Evolutionary conservation across 2,888 invertebrate genomes (phyloP).

Genomic region (Lithosia quadra): DNA sequence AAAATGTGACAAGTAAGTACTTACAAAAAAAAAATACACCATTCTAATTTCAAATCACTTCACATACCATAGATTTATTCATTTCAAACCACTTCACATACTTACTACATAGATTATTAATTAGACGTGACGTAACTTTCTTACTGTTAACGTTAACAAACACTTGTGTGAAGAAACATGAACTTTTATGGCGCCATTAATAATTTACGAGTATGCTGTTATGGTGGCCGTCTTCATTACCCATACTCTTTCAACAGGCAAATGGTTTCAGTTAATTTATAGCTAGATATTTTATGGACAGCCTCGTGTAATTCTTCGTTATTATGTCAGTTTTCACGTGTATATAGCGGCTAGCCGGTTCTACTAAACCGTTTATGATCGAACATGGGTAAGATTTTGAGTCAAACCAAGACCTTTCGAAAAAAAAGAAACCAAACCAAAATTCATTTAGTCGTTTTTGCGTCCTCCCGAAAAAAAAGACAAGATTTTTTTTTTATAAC

Average conservation of each 20-base stretch:
- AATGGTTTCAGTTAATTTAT: slow-evolving; percentile 25
- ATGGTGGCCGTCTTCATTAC: slow-evolving; percentile 54
- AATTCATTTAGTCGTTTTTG: too few relatives aligned
- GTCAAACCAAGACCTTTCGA: too few relatives aligned
- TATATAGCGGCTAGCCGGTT: too few relatives aligned
- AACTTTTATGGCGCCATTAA: slow-evolving; percentile 65
- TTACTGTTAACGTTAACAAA: slow-evolving; percentile 58
- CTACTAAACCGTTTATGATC: too few relatives aligned
- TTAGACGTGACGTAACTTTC: slow-evolving; percentile 52
- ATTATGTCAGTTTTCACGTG: not conserved
- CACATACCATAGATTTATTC: too few relatives aligned
- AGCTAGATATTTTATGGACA: slow-evolving; percentile 8
- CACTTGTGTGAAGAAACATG: slow-evolving; percentile 57
- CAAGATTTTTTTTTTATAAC: too few relatives aligned
- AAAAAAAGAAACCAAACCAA: too few relatives aligned
- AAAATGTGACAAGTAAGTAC: not conserved
- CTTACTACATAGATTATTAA: slow-evolving; percentile 33
- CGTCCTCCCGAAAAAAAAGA: too few relatives aligned
- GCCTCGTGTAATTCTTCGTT: not conserved
- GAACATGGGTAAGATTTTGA: too few relatives aligned
- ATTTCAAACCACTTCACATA: slow-evolving; percentile 26
- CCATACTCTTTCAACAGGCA: slow-evolving; percentile 27
- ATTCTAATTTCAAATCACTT: slow-evolving; percentile 16
- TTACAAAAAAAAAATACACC: not conserved
- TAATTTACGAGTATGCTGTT: slow-evolving; percentile 65